Base-by-base conservation (phyloP, 1,140 invertebrate genomes). In the Leptinotarsa texana region DNA sequence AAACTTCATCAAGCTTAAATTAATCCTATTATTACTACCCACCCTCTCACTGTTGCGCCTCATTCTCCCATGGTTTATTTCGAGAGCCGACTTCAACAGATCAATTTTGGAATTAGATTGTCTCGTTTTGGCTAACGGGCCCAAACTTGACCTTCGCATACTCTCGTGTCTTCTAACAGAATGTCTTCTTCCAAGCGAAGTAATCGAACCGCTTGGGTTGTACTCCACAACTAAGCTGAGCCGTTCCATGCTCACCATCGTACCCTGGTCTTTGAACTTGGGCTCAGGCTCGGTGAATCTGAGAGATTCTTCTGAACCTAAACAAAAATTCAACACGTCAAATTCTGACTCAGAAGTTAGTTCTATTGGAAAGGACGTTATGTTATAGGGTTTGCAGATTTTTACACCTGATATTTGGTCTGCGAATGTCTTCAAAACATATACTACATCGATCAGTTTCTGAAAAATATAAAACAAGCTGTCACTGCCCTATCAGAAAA, bases 201-300 rank as follows among this genome's bases (percentile, higher is more conserved):
- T 89, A 47, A 93, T 82, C 27, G 92, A 93, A 24, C 92, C 92
- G 74, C 92, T 88, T 69, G 91, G 91, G 82, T 92, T 93, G 82
- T 90, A 92, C 77, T 92, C 88, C 57, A 92, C 92, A 86, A 93
- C 91, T 73, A 93, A 87, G 79, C 91, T 91, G 42, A 93, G 82
- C 66, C 92, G 85, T 83, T 92, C 92, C 63, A 90, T 83, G 73
- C 90, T 91, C 77, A 91, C 88, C 84, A 90, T 90, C 0, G 90
- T 91, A 63, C 87, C 87, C 67, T 89, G 89, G 78, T 92, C 90
- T 80, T 90, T 91, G 5, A 87, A 89, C 49, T 90, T 84, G 0
- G 89, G 90, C 80, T 80, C 81, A 0, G 18, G 70, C 22, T 73
- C 72, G 76, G 85, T 85, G 81, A 76, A 81, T 84, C 80, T 86